Evolutionary conservation across 2,888 invertebrate species (phyloP).

Genomic region (Thera britannica): DNA sequence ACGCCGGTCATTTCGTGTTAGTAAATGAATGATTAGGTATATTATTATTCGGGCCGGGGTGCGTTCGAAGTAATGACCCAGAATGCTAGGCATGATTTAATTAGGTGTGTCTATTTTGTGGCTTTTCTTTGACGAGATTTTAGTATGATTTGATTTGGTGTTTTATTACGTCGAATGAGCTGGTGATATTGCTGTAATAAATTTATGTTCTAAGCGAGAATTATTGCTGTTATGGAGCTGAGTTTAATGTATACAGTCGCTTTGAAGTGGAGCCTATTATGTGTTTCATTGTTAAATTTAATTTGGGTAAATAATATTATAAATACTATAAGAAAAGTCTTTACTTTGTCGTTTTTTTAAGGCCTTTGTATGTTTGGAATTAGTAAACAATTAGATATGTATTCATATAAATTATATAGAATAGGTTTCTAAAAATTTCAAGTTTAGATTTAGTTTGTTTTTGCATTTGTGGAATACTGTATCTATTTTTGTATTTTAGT

Average conservation of each 20-base stretch:
- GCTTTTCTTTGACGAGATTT: constrained; percentile 30
- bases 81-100: constrained; percentile 35
- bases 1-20: constrained; percentile 56
- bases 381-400: no score
- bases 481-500: no score
- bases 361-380: no score
- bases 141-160: constrained; percentile 28
- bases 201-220: constrained; percentile 1
- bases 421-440: no score
- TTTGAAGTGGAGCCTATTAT: background rate
- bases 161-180: constrained; percentile 15
- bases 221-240: background rate
- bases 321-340: no score
- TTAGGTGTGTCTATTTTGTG: constrained; percentile 40
- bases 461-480: no score
- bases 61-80: constrained; percentile 41
- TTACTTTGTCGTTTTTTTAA: no score
- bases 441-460: no score
- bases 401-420: no score
- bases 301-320: no score
- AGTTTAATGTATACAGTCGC: background rate
- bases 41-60: constrained; percentile 57
- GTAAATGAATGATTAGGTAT: constrained; percentile 59
- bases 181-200: constrained; percentile 4
- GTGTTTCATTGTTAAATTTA: no score